These are phyloP conservation scores for Hozukius guyotensis DNA, from an alignment of 2,797 vertebrate genomes.

Conservation along the genomic window DNA sequence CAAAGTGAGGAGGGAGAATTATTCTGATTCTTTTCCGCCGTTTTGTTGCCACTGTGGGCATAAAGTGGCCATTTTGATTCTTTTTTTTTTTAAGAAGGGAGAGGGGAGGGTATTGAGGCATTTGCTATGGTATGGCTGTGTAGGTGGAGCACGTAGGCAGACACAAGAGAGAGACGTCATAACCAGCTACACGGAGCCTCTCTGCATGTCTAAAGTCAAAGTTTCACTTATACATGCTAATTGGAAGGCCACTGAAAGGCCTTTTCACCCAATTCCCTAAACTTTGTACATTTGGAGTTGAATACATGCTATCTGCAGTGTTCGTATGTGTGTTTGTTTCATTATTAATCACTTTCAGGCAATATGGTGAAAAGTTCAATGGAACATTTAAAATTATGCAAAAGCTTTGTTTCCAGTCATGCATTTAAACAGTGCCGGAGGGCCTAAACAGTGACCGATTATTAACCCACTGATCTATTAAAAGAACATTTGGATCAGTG, in stretches of 20 bases:
- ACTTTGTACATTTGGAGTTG: not conserved
- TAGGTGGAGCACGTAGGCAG: slow-evolving; percentile 67
- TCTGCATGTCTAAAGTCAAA: slow-evolving; percentile 6
- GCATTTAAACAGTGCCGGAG: not conserved
- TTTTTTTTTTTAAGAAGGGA: slow-evolving; percentile 34
- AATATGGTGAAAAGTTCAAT: slow-evolving; percentile 1
- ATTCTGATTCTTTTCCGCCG: slow-evolving; percentile 68
- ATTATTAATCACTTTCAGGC: slow-evolving; percentile 12
- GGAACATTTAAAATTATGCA: slow-evolving; percentile 9
- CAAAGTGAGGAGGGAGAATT: slow-evolving; percentile 68
- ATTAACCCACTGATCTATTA: slow-evolving; percentile 5
- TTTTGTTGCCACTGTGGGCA: slow-evolving; percentile 64
- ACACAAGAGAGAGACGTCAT: slow-evolving; percentile 46
- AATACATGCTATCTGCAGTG: not conserved
- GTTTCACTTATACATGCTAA: slow-evolving; percentile 17
- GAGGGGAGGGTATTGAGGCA: slow-evolving; percentile 24
- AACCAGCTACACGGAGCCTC: slow-evolving; percentile 11
- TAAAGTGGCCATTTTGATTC: slow-evolving; percentile 61
- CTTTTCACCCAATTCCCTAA: not conserved
- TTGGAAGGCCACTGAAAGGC: not conserved
- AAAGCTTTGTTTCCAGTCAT: slow-evolving; percentile 14
- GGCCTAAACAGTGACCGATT: not conserved
- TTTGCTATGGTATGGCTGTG: slow-evolving; percentile 72
- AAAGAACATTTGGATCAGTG: slow-evolving; percentile 3
- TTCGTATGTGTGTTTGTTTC: not conserved